phyloP scores from a whole-genome alignment of 1,140 invertebrate species.

The Mizuhopecten yessoensis region DNA sequence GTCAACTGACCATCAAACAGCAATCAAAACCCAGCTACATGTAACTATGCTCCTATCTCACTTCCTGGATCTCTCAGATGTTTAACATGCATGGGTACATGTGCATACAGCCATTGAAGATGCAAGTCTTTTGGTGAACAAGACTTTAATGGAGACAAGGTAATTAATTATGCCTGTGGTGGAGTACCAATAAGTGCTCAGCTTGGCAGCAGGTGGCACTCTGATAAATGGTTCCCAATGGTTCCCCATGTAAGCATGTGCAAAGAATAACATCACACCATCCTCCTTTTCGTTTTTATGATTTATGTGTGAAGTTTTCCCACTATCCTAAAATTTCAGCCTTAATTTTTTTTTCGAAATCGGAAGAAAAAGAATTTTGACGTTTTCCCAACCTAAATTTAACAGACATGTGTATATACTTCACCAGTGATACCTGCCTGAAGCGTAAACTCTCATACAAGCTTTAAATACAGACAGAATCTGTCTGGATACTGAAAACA shows the following conservation, averaged over 20 bases:
- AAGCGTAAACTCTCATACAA: neutral
- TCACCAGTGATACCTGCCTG: too few relatives aligned
- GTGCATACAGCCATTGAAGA: neutral
- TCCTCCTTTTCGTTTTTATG: too few relatives aligned
- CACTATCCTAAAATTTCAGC: neutral
- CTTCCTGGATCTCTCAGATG: neutral
- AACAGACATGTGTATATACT: too few relatives aligned
- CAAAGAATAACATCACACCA: neutral
- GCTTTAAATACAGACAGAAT: neutral
- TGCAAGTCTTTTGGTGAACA: slow-evolving; percentile 30
- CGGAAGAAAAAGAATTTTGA: neutral
- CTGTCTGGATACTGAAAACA: neutral
- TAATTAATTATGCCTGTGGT: slow-evolving; percentile 16
- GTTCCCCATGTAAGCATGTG: neutral
- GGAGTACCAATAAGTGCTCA: neutral
- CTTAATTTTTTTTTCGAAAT: neutral
- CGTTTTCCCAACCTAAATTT: neutral
- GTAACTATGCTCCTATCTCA: slow-evolving; percentile 16
- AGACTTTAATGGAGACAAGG: slow-evolving; percentile 22
- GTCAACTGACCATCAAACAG: slow-evolving; percentile 4
- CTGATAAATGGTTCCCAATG: neutral
- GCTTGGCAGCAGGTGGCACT: neutral
- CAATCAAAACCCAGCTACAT: slow-evolving; percentile 22
- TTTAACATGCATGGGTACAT: slow-evolving; percentile 24
- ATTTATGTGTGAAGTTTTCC: neutral